Evolutionary conservation across 1,140 invertebrate species (phyloP), one percentile per base, ranked within the genome.

Genomic region (Scylla paramamosain): DNA sequence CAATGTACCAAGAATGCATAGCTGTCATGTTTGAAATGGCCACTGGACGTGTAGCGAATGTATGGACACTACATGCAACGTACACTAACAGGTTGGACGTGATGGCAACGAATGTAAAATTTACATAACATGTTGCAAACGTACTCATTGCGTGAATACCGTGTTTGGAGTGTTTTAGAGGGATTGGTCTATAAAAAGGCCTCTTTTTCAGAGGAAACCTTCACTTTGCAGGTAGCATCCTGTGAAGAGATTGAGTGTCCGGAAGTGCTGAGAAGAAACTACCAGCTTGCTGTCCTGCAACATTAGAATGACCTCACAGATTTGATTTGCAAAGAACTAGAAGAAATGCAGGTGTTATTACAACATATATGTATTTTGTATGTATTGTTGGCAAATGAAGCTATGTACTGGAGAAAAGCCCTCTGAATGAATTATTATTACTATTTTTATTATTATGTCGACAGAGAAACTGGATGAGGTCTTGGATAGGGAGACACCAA

Each of bases 91-190:
- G 1, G 4, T 86, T 86, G 84, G 84, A 86, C 84, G 84, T 86
- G 84, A 86, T 86, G 84, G 84, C 84, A 86, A 86, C 32, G 84
- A n/a, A 84, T 84, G 83, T 20, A 84, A 84, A 84, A 84, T 16
- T 1, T 86, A 86, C 84, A 84, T n/a, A 86, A 86, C 84, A 16
- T n/a, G 84, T 86, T 86, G 83, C 83, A 84, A 84, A 84, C 83
- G 83, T 84, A 84, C 83, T 84, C 83, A 84, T 84, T 84, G 83
- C 83, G n/a, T n/a, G n/a, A n/a, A n/a, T n/a, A n/a, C n/a, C n/a
- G n/a, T n/a, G n/a, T n/a, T n/a, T n/a, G n/a, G 83, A 84, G 25
- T 20, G 83, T 84, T 84, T 84, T 84, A 84, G 83, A 84, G 83
- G 6, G 83, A n/a, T 8, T 84, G 83, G 83, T 20, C 25, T 84